phyloP scores from a whole-genome alignment of 2,113 vertebrate species.

The Aythya baeri region DNA sequence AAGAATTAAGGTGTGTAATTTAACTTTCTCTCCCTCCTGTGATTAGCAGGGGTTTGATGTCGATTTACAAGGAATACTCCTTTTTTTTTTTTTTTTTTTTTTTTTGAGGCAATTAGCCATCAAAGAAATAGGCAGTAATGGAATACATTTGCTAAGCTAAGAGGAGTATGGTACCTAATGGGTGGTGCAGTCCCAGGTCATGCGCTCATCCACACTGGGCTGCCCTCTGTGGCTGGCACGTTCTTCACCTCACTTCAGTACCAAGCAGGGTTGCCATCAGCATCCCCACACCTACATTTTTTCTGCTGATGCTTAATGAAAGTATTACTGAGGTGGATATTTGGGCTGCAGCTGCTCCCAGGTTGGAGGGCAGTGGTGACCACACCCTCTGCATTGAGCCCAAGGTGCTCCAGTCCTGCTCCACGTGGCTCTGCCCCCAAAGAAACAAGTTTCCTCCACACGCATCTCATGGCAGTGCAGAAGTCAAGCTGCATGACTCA shows the following conservation, averaged over 20 bases:
- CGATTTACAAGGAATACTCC: neutral
- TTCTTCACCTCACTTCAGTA: too few species aligned
- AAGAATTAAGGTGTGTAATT: constrained; percentile 47
- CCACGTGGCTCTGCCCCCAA: neutral
- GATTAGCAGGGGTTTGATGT: neutral
- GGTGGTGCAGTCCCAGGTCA: neutral
- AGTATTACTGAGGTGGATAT: neutral
- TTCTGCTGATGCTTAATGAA: neutral
- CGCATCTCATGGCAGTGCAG: constrained; percentile 39
- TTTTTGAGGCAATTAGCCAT: neutral
- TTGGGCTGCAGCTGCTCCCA: neutral
- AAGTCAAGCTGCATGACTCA: constrained; percentile 56
- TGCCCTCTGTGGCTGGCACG: too few species aligned
- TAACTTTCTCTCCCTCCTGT: constrained; percentile 20
- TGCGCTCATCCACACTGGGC: rapidly evolving
- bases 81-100: neutral
- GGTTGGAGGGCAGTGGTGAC: neutral
- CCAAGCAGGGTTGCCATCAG: neutral
- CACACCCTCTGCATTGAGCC: neutral
- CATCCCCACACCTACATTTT: neutral
- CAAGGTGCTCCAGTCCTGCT: neutral
- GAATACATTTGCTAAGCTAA: constrained; percentile 17
- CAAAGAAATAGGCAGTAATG: neutral
- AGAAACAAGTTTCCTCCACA: neutral
- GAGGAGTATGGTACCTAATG: neutral